Evolutionary conservation across 2,797 vertebrate genomes (phyloP).

Genomic region (Smutsia temminckii): DNA sequence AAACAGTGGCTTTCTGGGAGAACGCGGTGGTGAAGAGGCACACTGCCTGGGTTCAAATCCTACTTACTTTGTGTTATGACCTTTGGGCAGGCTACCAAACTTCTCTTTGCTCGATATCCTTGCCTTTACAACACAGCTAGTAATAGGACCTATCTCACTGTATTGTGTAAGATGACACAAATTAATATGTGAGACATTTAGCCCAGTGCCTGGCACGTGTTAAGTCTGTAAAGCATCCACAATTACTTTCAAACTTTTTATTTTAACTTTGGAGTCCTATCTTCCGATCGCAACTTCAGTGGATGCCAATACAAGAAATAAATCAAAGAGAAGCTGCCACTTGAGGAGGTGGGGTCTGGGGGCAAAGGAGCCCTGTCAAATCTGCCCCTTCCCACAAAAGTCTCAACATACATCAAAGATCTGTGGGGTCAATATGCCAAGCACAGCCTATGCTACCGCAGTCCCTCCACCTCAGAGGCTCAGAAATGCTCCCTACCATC

Average conservation of each 20-base stretch:
- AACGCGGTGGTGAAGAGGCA: not conserved
- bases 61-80: not conserved
- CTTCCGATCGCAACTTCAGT: not conserved
- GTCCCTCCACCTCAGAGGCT: not conserved
- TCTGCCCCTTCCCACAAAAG: not conserved
- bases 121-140: not conserved
- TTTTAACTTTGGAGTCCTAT: conserved; percentile 14
- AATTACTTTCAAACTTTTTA: conserved; percentile 6
- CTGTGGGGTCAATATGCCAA: not conserved
- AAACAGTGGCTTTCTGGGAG: not conserved
- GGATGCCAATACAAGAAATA: not conserved
- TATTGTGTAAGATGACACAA: not conserved
- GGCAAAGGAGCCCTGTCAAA: not conserved
- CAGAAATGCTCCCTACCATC: not conserved
- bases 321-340: not conserved
- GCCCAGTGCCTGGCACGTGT: not conserved
- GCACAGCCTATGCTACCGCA: not conserved
- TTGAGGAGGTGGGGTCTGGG: not conserved
- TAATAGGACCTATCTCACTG: not conserved
- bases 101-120: not conserved
- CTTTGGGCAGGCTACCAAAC: not conserved
- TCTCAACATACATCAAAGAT: not conserved
- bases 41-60: not conserved
- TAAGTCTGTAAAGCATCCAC: not conserved
- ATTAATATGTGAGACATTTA: not conserved